phyloP scores from a whole-genome alignment of 2,113 vertebrate genomes.

The Peromyscus polionotus region DNA sequence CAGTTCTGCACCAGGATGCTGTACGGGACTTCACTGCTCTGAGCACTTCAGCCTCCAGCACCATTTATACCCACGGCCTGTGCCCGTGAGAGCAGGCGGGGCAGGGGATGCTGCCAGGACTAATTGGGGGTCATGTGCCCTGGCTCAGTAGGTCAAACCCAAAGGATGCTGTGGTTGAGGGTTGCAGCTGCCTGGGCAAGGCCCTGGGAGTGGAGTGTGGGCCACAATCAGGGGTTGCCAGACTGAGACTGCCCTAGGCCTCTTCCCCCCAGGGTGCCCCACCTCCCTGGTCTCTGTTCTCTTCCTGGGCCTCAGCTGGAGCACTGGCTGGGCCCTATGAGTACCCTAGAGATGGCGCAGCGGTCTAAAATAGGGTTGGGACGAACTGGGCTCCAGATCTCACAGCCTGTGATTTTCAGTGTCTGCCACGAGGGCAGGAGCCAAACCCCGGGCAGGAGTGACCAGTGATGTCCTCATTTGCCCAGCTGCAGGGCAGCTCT shows the following conservation, averaged over 20 bases:
- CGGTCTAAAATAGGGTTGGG: conserved; percentile 22
- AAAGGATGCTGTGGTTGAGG: conserved; percentile 81
- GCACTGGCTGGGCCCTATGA: neutral
- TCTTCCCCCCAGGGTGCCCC: neutral
- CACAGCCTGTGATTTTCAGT: conserved; percentile 44
- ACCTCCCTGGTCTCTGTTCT: neutral
- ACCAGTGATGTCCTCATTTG: conserved; percentile 28
- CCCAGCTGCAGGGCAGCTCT: neutral
- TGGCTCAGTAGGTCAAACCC: conserved; percentile 58
- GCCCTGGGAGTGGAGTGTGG: neutral
- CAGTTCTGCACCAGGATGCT: neutral
- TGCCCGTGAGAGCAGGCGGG: conserved; percentile 11
- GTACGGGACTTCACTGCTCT: neutral
- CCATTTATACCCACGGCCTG: conserved; percentile 78
- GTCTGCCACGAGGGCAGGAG: neutral
- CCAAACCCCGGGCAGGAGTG: conserved; percentile 56
- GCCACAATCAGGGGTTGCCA: neutral
- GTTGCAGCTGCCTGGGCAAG: neutral
- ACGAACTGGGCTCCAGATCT: neutral
- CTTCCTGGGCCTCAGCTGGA: neutral
- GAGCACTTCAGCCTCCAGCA: fast-evolving
- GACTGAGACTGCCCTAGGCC: neutral
- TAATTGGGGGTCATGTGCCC: conserved; percentile 82
- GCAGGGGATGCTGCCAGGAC: neutral
- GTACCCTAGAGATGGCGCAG: neutral